These are phyloP conservation scores for Muscicapa striata DNA, from an alignment of 2,797 vertebrate species.

Conservation along the genomic window DNA sequence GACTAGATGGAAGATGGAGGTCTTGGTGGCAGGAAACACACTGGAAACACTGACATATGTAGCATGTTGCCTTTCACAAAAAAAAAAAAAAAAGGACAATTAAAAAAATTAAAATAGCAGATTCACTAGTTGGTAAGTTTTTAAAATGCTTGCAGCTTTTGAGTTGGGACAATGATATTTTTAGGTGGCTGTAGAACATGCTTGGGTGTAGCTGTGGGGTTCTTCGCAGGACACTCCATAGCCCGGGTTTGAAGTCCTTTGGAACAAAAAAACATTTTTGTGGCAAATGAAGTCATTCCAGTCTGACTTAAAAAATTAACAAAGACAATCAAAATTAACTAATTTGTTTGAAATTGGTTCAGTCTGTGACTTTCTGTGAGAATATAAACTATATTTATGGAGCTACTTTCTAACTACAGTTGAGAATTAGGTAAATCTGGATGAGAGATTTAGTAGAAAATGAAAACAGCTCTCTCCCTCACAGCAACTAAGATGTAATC, in stretches of 20 bases:
- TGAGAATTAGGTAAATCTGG: background rate
- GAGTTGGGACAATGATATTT: background rate
- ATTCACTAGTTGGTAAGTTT: background rate
- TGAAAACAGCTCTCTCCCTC: background rate
- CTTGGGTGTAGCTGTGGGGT: background rate
- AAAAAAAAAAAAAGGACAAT: background rate
- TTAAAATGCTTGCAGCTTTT: background rate
- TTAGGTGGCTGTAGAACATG: background rate
- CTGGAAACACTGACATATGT: background rate
- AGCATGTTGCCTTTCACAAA: background rate
- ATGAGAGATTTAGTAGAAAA: background rate
- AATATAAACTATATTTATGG: background rate
- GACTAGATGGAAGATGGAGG: constrained; percentile 19
- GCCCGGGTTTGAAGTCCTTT: background rate
- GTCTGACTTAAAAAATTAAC: background rate
- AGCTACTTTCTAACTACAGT: background rate
- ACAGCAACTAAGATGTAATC: background rate
- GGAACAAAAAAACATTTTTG: background rate
- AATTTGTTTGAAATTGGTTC: background rate
- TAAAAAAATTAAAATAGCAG: background rate
- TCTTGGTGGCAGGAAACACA: constrained; percentile 34
- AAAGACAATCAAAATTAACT: background rate
- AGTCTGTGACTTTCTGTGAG: background rate
- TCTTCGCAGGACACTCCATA: background rate
- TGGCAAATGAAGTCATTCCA: background rate